These are phyloP conservation scores for Manis pentadactyla DNA, from an alignment of 2,797 vertebrate genomes.

Conservation along the genomic window DNA sequence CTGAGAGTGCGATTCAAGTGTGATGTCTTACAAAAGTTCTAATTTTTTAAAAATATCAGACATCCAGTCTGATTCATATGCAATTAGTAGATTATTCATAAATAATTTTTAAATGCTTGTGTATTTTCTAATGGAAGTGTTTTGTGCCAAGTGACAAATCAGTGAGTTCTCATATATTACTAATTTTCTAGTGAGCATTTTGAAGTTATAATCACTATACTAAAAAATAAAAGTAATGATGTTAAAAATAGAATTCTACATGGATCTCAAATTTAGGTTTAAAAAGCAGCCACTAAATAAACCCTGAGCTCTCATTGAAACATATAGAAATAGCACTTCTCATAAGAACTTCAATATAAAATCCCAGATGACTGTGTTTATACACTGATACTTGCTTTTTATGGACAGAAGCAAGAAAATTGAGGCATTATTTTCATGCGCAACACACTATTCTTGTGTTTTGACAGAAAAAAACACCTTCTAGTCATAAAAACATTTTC, in stretches of 20 bases:
- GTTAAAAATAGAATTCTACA: not conserved
- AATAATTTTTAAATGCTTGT: not conserved
- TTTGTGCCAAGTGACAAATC: not conserved
- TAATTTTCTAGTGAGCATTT: not conserved
- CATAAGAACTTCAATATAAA: not conserved
- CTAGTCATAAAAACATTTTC: slow-evolving; percentile 43
- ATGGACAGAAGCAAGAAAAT: not conserved
- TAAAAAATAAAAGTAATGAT: not conserved
- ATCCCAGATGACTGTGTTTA: not conserved
- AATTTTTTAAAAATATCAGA: not conserved
- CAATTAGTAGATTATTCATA: not conserved
- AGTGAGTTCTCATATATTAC: not conserved
- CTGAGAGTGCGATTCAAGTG: not conserved
- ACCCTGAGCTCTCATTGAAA: not conserved
- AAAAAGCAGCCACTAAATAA: not conserved
- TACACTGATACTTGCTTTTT: not conserved
- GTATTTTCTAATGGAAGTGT: not conserved
- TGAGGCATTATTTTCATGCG: not conserved
- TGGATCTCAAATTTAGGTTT: not conserved
- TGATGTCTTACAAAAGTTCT: not conserved
- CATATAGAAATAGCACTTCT: not conserved
- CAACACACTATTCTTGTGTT: not conserved
- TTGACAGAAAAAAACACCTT: not conserved
- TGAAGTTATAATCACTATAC: not conserved
- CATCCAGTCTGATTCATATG: not conserved